Evolutionary conservation across 2,888 invertebrate species (phyloP), one percentile per base, ranked within the genome.

Genomic region (Drosophila barbarae): DNA sequence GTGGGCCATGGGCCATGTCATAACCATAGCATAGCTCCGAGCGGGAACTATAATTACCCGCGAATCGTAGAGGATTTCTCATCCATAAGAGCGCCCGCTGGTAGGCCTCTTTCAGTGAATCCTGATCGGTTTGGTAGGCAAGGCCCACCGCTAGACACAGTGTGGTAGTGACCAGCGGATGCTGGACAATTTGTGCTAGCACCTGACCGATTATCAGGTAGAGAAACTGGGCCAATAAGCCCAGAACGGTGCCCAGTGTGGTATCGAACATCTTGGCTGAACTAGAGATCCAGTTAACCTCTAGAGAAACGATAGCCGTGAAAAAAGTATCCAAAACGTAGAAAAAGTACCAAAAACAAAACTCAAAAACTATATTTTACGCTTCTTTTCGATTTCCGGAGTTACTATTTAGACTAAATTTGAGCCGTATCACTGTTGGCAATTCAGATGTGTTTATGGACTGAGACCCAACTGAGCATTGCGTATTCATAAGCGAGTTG

Each of bases 1-100:
- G 89, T 0, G 90, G 90, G 7, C 90, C 90, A 2, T 68, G 57
- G 42, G 6, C 6, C 38, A 73, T 55, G n/a, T 58, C 63, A 36
- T 71, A 66, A 7, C 68, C 69, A 46, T 44, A 76, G 13, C 6
- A n/a, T 18, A 7, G 23, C 0, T 39, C 34, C 1, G 30, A 32
- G 18, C 9, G 4, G 12, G 18, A 6, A 5, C 18, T 21, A 3
- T 10, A 38, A 1, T 9, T 15, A 9, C n/a, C n/a, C 1, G 41
- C 10, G 3, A 36, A 28, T 15, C 36, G 44, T 18, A 63, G 8
- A 28, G 67, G 51, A 28, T 21, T 15, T 12, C 23, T 46, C 44
- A 50, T 0, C 52, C 28, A 49, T 2, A 36, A 1, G 4, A 26
- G 10, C 15, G 34, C 13, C 3, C 38, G 41, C 10, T 53, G 42